Base-by-base conservation (phyloP, 2,113 vertebrate genomes). In the Cynoglossus semilaevis region DNA sequence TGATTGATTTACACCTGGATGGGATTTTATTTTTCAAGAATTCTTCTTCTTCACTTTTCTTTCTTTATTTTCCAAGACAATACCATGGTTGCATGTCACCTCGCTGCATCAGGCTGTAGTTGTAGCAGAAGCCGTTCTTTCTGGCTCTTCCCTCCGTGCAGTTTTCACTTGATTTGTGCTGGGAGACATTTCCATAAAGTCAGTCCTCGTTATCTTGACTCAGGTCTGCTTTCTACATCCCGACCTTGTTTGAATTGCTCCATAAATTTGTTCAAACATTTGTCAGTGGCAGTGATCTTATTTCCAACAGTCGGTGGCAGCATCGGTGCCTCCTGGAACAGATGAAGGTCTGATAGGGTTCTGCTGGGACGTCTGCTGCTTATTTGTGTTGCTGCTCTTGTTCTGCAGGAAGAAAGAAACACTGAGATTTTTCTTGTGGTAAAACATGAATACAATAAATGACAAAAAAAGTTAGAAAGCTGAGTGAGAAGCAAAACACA, bases 241-340 rank as follows among this genome's bases (percentile, higher is more conserved):
- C 52, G 57, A 72, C 45, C 46, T 56, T 35, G 22, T 77, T 55
- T 63, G 41, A 38, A 42, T 54, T 43, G 37, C 51, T 49, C 58
- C 59, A 48, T 58, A 50, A 15, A 18, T 51, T 60, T 52, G 58
- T 68, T 58, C 15, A 51, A 44, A 72, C 52, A 49, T 50, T 63
- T 76, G 53, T 42, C 60, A 72, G 51, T 46, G 8, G 37, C 8
- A 42, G 47, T 72, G 67, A 75, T 82, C 70, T 74, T 70, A 49
- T 68, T 70, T 67, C 55, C 58, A 41, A 61, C 5, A 29, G 22
- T 29, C 22, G 67, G 68, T 57, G 51, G 15, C 47, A 37, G 6
- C 15, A 47, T 6, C 53, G 66, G 46, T 70, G 44, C 42, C 61
- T 38, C 19, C 41, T 56, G 63, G 22, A 63, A 16, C 47, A 62